Evolutionary conservation across 2,797 vertebrate genomes (phyloP).

Genomic region (Gymnoscopelus braueri): DNA sequence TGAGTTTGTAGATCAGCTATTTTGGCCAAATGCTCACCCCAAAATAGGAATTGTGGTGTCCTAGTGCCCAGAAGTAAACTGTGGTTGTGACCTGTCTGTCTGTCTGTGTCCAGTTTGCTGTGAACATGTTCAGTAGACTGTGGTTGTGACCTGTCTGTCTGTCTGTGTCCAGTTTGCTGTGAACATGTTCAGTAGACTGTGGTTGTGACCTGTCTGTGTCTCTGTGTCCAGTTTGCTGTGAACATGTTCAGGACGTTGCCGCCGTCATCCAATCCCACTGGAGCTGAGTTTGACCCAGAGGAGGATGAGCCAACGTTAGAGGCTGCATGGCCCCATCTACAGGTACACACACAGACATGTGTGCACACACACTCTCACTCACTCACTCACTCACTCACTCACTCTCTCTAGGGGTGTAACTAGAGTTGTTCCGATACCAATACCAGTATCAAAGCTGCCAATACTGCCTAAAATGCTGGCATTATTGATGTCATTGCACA

Average conservation of each 20-base stretch:
- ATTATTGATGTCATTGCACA: no score
- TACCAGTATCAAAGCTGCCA: no score
- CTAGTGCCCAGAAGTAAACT: no score
- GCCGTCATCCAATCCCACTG: constrained; percentile 97
- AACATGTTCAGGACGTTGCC: constrained; percentile 99
- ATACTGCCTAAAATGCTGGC: no score
- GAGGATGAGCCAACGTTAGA: constrained; percentile 97
- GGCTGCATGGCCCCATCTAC: constrained; percentile 98
- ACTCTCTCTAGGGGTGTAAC: neutral
- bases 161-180: constrained; percentile 87
- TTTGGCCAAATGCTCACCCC: no score
- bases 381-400: constrained; percentile 48
- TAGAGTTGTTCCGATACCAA: no score
- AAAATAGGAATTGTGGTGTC: no score
- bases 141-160: neutral
- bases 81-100: neutral
- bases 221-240: constrained; percentile 88
- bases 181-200: constrained; percentile 90
- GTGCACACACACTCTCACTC: constrained; percentile 30
- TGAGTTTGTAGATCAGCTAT: no score
- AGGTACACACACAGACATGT: constrained; percentile 81
- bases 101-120: constrained; percentile 85
- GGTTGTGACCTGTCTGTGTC: neutral
- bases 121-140: constrained; percentile 92
- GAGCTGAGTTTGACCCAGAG: constrained; percentile 98